phyloP scores from a whole-genome alignment of 2,113 vertebrate species.

The Dasyornis broadbenti region DNA sequence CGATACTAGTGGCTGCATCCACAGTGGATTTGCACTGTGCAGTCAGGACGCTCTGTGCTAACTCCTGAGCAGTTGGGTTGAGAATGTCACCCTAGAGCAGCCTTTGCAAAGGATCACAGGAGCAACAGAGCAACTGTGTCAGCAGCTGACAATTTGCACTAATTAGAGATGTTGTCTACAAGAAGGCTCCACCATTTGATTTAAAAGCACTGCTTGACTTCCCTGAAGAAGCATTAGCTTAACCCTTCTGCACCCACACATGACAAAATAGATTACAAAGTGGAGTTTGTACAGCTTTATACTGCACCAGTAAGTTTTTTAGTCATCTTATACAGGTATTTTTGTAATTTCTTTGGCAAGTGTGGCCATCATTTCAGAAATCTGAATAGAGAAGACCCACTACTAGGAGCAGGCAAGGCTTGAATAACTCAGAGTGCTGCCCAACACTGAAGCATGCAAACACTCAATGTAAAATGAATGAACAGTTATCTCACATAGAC shows the following conservation, averaged over 20 bases:
- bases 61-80: background rate
- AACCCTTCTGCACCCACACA: background rate
- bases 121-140: background rate
- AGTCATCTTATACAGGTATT: background rate
- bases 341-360: background rate
- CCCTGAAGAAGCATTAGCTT: background rate
- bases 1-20: background rate
- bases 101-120: background rate
- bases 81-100: background rate
- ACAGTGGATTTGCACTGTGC: fast-evolving
- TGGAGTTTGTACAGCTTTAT: background rate
- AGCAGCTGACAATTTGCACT: background rate
- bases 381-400: background rate
- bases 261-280: background rate
- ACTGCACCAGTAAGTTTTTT: background rate
- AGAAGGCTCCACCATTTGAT: background rate
- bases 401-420: background rate
- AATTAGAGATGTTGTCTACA: background rate
- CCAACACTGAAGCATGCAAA: background rate
- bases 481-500: background rate
- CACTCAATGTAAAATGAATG: background rate
- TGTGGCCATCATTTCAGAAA: background rate
- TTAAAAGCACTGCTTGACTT: background rate
- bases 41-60: background rate
- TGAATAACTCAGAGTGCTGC: background rate